Evolutionary conservation across 1,140 invertebrate species (phyloP), one percentile per base, ranked within the genome.

Genomic region (Battus philenor): DNA sequence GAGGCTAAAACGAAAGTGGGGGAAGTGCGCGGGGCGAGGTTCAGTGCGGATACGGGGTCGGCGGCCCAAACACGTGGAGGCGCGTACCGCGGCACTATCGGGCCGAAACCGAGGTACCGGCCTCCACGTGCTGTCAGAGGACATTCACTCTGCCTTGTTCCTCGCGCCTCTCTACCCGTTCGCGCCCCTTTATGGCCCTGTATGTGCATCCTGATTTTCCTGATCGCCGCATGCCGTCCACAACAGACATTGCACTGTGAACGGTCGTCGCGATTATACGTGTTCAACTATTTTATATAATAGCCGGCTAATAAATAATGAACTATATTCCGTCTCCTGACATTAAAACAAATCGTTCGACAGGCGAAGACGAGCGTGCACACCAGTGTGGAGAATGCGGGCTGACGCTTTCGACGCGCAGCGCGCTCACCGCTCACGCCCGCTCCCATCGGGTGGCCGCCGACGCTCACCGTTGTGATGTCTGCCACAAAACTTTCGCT

Each of bases 401-500:
- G 39, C 84, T 90, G 76, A 87, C 80, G 49, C 87, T 90, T 41
- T 88, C 88, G 18, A 89, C 88, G 27, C 88, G 89, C 41, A 89
- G 88, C 55, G 88, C 89, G 1, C 84, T 89, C 36, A 89, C 89
- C 0, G 89, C 88, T 13, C 88, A 90, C 69, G 87, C 88, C 5
- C 87, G 89, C 34, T 89, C 88, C 16, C 88, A 90, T 51, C 85
- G 75, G 9, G 59, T 62, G 11, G 79, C 86, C 9, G 79, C 83
- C 22, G 93, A 95, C 80, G 93, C 93, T 2, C 95, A 96, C 80
- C 90, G 93, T 26, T 98, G 96, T 79, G 93, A 95, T 70, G 93
- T 96, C 45, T 98, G 96, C 82, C 90, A 92, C 45, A 98, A 98
- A 75, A 96, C 94, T 0, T 97, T 97, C 77, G 93, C 94, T 2